A percentile compares a stretch with the other conserved stretches of the same genome.
These are phyloP conservation scores for Eulemur rufifrons DNA, from an alignment of 2,113 vertebrate genomes.

Conservation along the genomic window DNA sequence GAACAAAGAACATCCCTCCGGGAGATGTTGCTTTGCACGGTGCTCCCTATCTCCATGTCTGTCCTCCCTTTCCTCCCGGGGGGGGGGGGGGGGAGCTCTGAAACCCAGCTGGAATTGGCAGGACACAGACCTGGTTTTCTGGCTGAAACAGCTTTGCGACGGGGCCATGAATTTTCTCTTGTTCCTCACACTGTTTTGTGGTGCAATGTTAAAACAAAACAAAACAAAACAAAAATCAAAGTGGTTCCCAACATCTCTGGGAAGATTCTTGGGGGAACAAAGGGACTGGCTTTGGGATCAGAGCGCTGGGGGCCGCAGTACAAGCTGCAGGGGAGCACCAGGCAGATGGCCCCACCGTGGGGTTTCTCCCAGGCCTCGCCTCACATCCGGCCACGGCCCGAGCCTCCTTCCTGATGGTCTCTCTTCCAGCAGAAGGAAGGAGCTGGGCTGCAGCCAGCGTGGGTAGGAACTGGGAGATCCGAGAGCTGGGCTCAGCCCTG, in stretches of 20 bases:
- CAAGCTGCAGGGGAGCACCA: not conserved
- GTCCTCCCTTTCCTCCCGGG: not conserved
- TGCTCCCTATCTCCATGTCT: not conserved
- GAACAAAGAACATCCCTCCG: not conserved
- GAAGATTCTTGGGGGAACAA: not conserved
- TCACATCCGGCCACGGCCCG: not conserved
- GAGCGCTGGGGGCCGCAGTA: not conserved
- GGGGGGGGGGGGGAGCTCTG: not conserved
- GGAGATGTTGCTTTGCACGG: not conserved
- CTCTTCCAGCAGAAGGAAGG: not conserved
- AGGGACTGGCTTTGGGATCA: not conserved
- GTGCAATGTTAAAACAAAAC: slow-evolving; percentile 33
- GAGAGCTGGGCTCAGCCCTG: not conserved
- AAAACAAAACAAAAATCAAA: not conserved
- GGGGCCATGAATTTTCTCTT: slow-evolving; percentile 31
- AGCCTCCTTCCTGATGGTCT: not conserved
- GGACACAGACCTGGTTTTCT: not conserved
- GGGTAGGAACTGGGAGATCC: not conserved
- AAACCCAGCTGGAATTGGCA: not conserved
- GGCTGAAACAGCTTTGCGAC: not conserved
- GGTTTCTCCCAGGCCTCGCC: not conserved
- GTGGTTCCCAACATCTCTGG: not conserved
- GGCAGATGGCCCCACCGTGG: not conserved
- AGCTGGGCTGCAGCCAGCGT: not conserved
- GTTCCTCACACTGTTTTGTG: slow-evolving; percentile 46